These are phyloP conservation scores for Griposia aprilina DNA, from an alignment of 2,888 invertebrate species.

Conservation along the genomic window DNA sequence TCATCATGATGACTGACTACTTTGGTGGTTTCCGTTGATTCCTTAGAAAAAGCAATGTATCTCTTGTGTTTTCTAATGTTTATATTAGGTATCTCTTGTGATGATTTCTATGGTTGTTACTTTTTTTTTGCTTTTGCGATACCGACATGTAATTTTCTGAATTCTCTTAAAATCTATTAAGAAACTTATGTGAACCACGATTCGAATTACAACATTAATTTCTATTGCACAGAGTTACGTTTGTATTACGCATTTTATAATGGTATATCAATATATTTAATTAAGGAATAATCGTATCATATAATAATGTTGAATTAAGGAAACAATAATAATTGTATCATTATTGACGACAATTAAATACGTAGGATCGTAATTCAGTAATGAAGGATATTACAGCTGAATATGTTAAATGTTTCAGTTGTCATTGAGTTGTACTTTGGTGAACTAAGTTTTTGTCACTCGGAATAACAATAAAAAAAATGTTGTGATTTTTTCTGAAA, in stretches of 20 bases:
- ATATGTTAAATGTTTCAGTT: conserved; percentile 6
- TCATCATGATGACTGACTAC: neutral
- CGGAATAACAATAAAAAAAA: neutral
- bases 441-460: neutral
- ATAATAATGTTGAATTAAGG: conserved; percentile 3
- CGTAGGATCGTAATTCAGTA: conserved; percentile 4
- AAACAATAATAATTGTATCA: conserved; percentile 11
- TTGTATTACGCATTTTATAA: conserved; percentile 19
- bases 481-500: neutral
- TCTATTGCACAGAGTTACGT: neutral
- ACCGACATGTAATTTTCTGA: neutral
- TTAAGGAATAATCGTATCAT: no score
- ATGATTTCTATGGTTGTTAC: neutral
- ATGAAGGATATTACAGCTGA: conserved; percentile 7
- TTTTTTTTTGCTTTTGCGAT: neutral
- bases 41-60: neutral
- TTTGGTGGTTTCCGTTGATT: neutral
- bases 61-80: neutral
- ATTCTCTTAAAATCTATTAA: neutral
- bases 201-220: neutral
- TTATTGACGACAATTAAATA: conserved; percentile 1
- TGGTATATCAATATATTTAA: conserved; percentile 2
- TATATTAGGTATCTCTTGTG: neutral
- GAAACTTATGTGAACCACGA: neutral
- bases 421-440: neutral